These are phyloP conservation scores for Formica exsecta DNA, from an alignment of 1,140 invertebrate species.

Conservation along the genomic window DNA sequence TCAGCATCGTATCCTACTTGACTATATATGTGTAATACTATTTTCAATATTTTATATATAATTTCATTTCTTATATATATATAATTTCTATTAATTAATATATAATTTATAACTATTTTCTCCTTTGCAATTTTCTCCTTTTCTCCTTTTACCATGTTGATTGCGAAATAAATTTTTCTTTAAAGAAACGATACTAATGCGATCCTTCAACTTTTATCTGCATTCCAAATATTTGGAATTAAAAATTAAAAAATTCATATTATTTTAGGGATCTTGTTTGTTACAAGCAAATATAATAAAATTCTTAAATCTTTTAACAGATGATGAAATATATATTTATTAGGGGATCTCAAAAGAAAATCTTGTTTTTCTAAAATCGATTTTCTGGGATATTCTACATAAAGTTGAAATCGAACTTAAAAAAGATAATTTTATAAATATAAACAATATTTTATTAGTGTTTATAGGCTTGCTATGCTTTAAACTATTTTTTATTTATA, in stretches of 20 bases:
- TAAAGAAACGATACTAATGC: neutral
- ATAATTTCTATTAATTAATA: neutral
- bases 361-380: neutral
- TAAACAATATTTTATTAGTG: neutral
- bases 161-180: neutral
- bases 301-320: neutral
- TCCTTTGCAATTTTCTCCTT: neutral
- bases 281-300: neutral
- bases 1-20: constrained; percentile 49
- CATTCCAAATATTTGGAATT: constrained; percentile 6
- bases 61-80: neutral
- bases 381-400: neutral
- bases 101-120: too few species aligned
- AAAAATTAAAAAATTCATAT: neutral
- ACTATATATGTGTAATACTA: neutral
- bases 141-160: neutral
- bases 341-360: too few species aligned
- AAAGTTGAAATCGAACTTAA: neutral
- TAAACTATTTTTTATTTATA: neutral
- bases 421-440: neutral
- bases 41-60: neutral
- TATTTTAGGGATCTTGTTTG: neutral
- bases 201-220: neutral
- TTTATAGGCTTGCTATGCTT: neutral
- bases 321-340: neutral